Conservation (phyloP, 2,888 invertebrate species). For the Leptinotarsa peninsularis region DNA sequence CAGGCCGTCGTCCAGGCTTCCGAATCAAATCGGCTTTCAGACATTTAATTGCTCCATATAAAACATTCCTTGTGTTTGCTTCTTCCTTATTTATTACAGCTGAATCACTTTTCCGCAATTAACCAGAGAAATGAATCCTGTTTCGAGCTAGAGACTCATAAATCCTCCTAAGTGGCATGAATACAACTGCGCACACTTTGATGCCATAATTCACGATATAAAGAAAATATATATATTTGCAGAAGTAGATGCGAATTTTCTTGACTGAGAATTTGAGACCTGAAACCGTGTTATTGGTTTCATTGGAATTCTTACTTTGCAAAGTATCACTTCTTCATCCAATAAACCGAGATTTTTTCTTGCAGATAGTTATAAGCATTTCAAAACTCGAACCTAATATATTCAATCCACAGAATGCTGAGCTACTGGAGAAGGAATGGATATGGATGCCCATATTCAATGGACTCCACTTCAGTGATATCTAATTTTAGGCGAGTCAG, state of each 20-base stretch:
- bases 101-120: conserved; percentile 6
- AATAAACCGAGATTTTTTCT: too few relatives aligned
- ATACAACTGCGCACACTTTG: conserved; percentile 3
- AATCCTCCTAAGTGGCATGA: conserved; percentile 3
- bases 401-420: too few relatives aligned
- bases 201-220: neutral
- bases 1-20: neutral
- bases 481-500: too few relatives aligned
- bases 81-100: neutral
- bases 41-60: conserved; percentile 1
- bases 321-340: too few relatives aligned
- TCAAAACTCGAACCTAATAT: too few relatives aligned
- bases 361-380: too few relatives aligned
- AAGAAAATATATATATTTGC: neutral
- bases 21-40: conserved; percentile 2
- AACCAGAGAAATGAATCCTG: conserved; percentile 3
- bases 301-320: too few relatives aligned
- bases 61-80: conserved; percentile 8
- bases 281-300: too few relatives aligned
- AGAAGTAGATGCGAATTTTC: neutral
- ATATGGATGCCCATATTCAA: too few relatives aligned
- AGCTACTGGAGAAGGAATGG: too few relatives aligned
- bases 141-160: neutral
- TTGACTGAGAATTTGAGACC: too few relatives aligned
- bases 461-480: too few relatives aligned